A percentile compares a stretch with the other conserved stretches of the same genome.
phyloP scores from a whole-genome alignment of 1,140 invertebrate genomes.

The Neuroterus valhalla region DNA sequence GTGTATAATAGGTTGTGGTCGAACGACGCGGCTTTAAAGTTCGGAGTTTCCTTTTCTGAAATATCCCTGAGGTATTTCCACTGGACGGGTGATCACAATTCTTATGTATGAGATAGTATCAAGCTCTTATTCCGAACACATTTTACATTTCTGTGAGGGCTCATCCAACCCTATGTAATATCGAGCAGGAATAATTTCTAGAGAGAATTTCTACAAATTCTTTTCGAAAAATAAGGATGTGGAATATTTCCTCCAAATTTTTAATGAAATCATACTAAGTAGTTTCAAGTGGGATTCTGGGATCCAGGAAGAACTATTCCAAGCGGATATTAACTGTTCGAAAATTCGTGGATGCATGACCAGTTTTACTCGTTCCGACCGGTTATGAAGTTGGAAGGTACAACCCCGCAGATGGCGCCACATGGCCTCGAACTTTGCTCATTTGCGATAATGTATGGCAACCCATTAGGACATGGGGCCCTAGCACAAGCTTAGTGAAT shows the following conservation, averaged over 20 bases:
- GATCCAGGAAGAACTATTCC: too few species aligned
- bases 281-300: too few species aligned
- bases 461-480: conserved; percentile 61
- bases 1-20: conserved; percentile 19
- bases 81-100: conserved; percentile 24
- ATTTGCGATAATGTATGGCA: conserved; percentile 70
- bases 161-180: conserved; percentile 21
- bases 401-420: conserved; percentile 62
- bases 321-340: too few species aligned
- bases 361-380: conserved; percentile 40
- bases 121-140: conserved; percentile 18
- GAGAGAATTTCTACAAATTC: too few species aligned
- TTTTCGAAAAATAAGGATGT: too few species aligned
- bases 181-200: too few species aligned
- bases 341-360: conserved; percentile 41
- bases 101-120: conserved; percentile 12
- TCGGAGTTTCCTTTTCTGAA: conserved; percentile 42
- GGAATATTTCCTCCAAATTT: too few species aligned
- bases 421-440: conserved; percentile 68
- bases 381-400: conserved; percentile 62
- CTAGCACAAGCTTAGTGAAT: conserved; percentile 26
- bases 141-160: conserved; percentile 31
- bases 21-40: conserved; percentile 45
- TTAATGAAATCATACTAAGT: too few species aligned
- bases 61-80: conserved; percentile 20